Percentiles rank a stretch among this genome's conserved stretches.
Evolutionary conservation across 2,797 vertebrate species (phyloP).

Genomic region (Poeciliopsis gracilis): DNA sequence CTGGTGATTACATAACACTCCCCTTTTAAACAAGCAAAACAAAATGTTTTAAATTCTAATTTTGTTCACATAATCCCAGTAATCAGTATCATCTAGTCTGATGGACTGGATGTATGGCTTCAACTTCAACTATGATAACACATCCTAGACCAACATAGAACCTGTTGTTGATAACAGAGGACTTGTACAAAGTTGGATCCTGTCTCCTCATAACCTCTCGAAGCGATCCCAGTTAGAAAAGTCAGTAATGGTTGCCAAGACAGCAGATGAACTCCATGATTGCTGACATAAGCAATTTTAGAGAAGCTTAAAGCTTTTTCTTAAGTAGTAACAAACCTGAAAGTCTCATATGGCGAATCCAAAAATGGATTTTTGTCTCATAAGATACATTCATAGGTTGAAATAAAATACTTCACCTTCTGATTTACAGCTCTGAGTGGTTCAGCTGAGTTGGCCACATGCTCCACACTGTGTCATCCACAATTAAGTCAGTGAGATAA

Average conservation of each 20-base stretch:
- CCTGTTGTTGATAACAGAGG: background rate
- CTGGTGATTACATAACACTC: too few species aligned
- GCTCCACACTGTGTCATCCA: conserved; percentile 58
- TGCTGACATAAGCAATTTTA: background rate
- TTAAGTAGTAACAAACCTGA: background rate
- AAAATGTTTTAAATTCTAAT: background rate
- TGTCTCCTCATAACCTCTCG: background rate
- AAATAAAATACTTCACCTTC: conserved; percentile 17
- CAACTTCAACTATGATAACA: background rate
- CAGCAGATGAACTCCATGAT: background rate
- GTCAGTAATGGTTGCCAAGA: background rate
- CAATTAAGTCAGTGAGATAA: conserved; percentile 70
- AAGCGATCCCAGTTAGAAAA: background rate
- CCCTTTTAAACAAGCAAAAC: background rate
- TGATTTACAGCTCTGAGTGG: conserved; percentile 40
- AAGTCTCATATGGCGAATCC: background rate
- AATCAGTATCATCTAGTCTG: background rate
- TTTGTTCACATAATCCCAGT: background rate
- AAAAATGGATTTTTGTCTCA: background rate
- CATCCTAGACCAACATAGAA: background rate
- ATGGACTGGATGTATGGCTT: background rate
- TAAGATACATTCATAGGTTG: background rate
- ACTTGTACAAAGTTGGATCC: background rate
- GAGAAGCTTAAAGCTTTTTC: background rate
- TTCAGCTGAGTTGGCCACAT: conserved; percentile 34